Conservation (phyloP, 1,140 invertebrate species). For the Drosophila pectinifera region DNA sequence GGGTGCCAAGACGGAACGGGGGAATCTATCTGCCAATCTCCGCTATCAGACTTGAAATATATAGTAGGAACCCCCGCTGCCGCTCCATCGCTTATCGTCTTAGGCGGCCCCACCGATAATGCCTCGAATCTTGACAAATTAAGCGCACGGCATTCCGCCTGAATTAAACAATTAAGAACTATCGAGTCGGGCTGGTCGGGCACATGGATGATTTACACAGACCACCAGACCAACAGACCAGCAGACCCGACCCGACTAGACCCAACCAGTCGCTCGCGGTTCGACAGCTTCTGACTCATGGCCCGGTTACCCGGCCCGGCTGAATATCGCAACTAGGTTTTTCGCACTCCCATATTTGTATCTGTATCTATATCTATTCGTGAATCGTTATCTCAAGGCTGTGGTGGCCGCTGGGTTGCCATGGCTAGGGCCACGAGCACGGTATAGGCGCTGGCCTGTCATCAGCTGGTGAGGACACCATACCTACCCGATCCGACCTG, state of each 20-base stretch:
- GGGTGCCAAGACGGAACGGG: slow-evolving; percentile 1
- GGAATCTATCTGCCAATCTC: slow-evolving; percentile 42
- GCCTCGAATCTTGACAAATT: slow-evolving; percentile 53
- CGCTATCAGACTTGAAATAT: slow-evolving; percentile 23
- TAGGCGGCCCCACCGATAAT: slow-evolving; percentile 32
- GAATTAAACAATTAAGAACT: slow-evolving; percentile 52
- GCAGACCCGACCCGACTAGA: slow-evolving; percentile 16
- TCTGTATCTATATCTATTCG: slow-evolving; percentile 25
- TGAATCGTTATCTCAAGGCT: slow-evolving; percentile 44
- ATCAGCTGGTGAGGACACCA: slow-evolving; percentile 30
- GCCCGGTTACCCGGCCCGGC: slow-evolving; percentile 13
- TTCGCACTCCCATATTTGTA: slow-evolving; percentile 40
- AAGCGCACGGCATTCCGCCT: slow-evolving; percentile 35
- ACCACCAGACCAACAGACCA: not conserved
- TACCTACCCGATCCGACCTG: slow-evolving; percentile 4
- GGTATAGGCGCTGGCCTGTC: not conserved
- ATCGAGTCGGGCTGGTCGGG: slow-evolving; percentile 11
- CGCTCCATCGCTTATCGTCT: slow-evolving; percentile 35
- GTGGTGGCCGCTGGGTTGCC: slow-evolving; percentile 10
- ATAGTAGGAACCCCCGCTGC: slow-evolving; percentile 26
- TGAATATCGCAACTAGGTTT: slow-evolving; percentile 27
- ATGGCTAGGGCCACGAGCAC: not conserved
- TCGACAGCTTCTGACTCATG: slow-evolving; percentile 36
- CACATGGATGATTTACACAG: slow-evolving; percentile 24
- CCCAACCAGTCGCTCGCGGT: slow-evolving; percentile 14